Percentiles rank a stretch among this genome's conserved stretches.
Conservation (phyloP, 2,113 vertebrate species). For the Bagarius yarrelli region DNA sequence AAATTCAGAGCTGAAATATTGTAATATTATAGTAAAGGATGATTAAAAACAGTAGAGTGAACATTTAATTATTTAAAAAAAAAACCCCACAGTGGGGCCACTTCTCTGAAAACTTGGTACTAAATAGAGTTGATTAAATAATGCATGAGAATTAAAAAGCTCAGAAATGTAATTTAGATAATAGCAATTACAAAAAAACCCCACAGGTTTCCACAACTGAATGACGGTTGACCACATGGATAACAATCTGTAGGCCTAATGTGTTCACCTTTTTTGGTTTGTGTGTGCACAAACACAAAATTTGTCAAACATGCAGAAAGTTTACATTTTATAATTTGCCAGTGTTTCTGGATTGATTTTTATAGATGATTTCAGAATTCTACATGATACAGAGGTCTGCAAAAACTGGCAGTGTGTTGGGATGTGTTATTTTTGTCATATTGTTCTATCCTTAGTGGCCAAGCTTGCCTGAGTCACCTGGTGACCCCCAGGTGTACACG, state of each 20-base stretch:
- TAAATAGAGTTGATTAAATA: conserved; percentile 41
- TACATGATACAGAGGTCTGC: background rate
- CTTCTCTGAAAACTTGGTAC: conserved; percentile 32
- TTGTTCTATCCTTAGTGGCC: background rate
- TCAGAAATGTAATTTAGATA: conserved; percentile 54
- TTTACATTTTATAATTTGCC: no score
- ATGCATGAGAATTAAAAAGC: conserved; percentile 31
- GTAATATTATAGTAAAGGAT: background rate
- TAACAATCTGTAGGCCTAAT: conserved; percentile 44
- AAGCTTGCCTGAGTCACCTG: background rate
- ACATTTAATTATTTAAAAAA: conserved; percentile 45
- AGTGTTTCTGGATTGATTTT: no score
- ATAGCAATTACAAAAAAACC: conserved; percentile 48
- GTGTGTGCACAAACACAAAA: no score
- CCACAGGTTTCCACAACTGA: conserved; percentile 36
- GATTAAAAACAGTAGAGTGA: conserved; percentile 39
- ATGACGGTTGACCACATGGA: no score
- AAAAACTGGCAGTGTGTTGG: background rate
- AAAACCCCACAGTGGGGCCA: conserved; percentile 46
- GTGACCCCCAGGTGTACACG: conserved; percentile 8
- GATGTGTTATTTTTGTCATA: background rate
- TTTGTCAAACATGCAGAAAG: no score
- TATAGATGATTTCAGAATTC: no score
- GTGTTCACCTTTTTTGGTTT: conserved; percentile 33
- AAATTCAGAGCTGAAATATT: conserved; percentile 11